Conservation (phyloP, 2,113 vertebrate genomes). For the Channa argus region DNA sequence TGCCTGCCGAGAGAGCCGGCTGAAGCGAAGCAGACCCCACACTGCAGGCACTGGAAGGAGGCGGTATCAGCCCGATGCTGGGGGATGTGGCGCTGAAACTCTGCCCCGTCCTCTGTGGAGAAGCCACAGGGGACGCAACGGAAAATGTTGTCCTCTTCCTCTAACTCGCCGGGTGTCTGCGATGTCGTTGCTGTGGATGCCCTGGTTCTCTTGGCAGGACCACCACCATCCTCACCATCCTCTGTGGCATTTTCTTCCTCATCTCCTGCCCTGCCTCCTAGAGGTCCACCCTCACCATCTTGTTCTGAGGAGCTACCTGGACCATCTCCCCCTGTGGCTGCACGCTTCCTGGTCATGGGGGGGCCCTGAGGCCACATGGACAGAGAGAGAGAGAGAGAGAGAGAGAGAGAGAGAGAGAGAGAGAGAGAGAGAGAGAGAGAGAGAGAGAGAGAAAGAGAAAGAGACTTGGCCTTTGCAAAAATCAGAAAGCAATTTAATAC, state of each 20-base stretch:
- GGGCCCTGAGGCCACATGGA: conserved; percentile 53
- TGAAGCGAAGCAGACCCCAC: conserved; percentile 92
- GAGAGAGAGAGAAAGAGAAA: too few relatives aligned
- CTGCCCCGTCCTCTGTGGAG: conserved; percentile 77
- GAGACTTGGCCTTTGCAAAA: too few relatives aligned
- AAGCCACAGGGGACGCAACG: conserved; percentile 87
- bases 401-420: background rate
- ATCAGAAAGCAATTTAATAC: too few relatives aligned
- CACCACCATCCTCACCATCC: conserved; percentile 70
- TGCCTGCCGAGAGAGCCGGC: conserved; percentile 88
- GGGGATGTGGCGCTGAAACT: conserved; percentile 85
- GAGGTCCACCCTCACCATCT: conserved; percentile 67
- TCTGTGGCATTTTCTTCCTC: conserved; percentile 78
- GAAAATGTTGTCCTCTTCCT: conserved; percentile 76
- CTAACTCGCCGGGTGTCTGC: conserved; percentile 65
- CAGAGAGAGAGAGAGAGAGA: background rate
- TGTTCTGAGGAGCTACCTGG: conserved; percentile 80
- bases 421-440: too few relatives aligned
- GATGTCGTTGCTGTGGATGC: conserved; percentile 29
- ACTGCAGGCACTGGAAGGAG: conserved; percentile 92
- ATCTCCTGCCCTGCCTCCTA: conserved; percentile 36
- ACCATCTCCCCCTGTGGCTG: conserved; percentile 69
- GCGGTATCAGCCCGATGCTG: conserved; percentile 87
- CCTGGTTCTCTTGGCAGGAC: conserved; percentile 74
- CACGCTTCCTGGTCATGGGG: conserved; percentile 81